Conservation (phyloP, 2,888 invertebrate genomes). For the Phalangium opilio region DNA sequence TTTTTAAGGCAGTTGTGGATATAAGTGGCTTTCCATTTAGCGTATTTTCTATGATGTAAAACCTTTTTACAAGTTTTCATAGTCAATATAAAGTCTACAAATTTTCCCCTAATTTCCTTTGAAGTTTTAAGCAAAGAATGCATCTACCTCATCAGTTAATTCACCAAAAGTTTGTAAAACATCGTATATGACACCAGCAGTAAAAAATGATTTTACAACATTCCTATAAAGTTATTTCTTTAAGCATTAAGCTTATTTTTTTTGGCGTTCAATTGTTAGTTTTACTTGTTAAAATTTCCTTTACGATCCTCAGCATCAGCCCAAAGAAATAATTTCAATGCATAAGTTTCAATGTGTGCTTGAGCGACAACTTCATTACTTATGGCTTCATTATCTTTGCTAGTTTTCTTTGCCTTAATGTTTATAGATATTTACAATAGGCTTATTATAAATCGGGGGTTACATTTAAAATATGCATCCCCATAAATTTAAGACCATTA, state of each 20-base stretch:
- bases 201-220: constrained; percentile 90
- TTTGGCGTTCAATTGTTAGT: constrained; percentile 2
- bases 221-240: constrained; percentile 47
- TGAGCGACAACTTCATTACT: constrained; percentile 84
- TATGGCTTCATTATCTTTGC: constrained; percentile 42
- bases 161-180: constrained; percentile 81
- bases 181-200: constrained; percentile 83
- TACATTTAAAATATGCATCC: background rate
- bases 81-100: too few species aligned
- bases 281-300: constrained; percentile 72
- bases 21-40: constrained; percentile 97
- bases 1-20: constrained; percentile 92
- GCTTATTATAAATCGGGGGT: background rate
- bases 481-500: background rate
- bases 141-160: constrained; percentile 61
- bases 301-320: constrained; percentile 86
- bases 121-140: too few species aligned
- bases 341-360: constrained; percentile 91
- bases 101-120: too few species aligned
- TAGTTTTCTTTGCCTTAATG: constrained; percentile 26
- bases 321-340: constrained; percentile 77
- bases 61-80: constrained; percentile 24
- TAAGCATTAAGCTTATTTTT: background rate
- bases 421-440: background rate
- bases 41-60: constrained; percentile 77